A percentile compares a stretch with the other conserved stretches of the same genome.
Conservation (phyloP, 2,888 invertebrate genomes). For the Dascillus cervinus region DNA sequence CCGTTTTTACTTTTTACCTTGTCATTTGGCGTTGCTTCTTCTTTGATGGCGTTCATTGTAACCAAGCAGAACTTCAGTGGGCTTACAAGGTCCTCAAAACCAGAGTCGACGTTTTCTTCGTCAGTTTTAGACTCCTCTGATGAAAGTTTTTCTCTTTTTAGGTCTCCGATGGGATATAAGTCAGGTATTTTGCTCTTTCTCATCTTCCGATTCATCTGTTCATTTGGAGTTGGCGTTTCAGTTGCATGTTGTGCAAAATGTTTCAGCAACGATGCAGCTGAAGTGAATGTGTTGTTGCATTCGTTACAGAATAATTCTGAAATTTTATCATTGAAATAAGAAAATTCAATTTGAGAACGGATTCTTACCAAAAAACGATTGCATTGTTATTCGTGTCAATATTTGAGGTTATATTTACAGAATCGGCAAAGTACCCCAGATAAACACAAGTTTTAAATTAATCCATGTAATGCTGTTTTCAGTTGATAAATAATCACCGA, state of each 20-base stretch:
- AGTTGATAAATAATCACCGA: too few species aligned
- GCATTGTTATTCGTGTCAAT: conserved; percentile 5
- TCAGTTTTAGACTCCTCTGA: neutral
- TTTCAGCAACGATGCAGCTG: conserved; percentile 33
- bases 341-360: conserved; percentile 1
- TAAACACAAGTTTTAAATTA: too few species aligned
- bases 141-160: conserved; percentile 2
- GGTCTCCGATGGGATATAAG: conserved; percentile 24
- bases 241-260: conserved; percentile 36
- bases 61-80: conserved; percentile 32
- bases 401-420: neutral
- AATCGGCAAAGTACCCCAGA: too few species aligned
- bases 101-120: conserved; percentile 6
- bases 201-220: conserved; percentile 2
- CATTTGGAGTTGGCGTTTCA: too few species aligned
- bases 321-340: conserved; percentile 9
- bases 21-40: conserved; percentile 1
- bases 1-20: conserved; percentile 12
- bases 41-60: conserved; percentile 25
- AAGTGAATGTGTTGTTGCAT: conserved; percentile 29
- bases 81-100: conserved; percentile 24
- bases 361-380: conserved; percentile 12
- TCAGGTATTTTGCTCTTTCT: too few species aligned
- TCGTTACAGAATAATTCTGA: conserved; percentile 30
- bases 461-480: too few species aligned